Evolutionary conservation across 1,140 invertebrate species (phyloP).

Genomic region (Sarcophaga peregrina): DNA sequence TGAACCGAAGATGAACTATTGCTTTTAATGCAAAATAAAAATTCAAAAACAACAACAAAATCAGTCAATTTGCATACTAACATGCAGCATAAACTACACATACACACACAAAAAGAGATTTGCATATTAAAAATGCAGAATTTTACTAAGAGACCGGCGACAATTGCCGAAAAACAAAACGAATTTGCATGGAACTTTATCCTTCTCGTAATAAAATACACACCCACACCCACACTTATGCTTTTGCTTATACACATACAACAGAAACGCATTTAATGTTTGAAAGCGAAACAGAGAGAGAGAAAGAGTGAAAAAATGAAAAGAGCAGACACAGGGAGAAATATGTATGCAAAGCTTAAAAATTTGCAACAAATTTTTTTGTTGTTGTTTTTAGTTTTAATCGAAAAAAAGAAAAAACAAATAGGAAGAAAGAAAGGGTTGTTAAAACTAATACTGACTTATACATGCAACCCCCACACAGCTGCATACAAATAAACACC

Average conservation of each 20-base stretch:
- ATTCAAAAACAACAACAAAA: not conserved
- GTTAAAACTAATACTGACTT: not conserved
- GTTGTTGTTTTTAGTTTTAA: too few species aligned
- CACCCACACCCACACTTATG: not conserved
- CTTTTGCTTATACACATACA: too few species aligned
- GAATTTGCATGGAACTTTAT: not conserved
- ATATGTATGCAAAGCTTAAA: too few species aligned
- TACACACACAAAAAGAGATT: not conserved
- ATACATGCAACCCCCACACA: not conserved
- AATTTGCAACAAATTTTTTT: too few species aligned
- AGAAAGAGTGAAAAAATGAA: too few species aligned
- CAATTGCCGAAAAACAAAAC: constrained; percentile 5
- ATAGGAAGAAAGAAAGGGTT: not conserved
- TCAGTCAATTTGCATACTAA: not conserved
- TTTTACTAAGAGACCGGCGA: not conserved
- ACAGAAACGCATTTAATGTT: too few species aligned
- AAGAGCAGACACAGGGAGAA: too few species aligned
- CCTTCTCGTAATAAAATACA: not conserved
- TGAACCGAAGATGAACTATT: not conserved
- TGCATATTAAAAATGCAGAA: too few species aligned
- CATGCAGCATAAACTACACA: not conserved
- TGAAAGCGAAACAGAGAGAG: too few species aligned
- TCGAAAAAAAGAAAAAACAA: too few species aligned
- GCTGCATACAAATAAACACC: too few species aligned
- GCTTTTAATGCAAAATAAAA: not conserved